A percentile compares a stretch with the other conserved stretches of the same genome.
Evolutionary conservation across 2,888 invertebrate species (phyloP).

Genomic region (Prosopocoilus inquinatus): DNA sequence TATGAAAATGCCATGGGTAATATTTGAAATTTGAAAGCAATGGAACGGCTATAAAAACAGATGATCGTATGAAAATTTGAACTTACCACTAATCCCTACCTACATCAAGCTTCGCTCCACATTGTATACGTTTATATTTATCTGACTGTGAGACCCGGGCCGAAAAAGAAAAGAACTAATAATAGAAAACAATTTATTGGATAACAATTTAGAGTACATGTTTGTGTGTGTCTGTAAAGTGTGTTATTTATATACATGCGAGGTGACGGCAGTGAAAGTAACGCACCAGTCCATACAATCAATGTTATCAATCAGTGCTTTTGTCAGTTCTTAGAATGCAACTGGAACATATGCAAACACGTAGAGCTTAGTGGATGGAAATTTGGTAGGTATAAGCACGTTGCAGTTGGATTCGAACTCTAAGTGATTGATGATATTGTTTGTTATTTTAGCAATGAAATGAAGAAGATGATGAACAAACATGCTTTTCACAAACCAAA

Average conservation of each 20-base stretch:
- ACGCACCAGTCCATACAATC: neutral
- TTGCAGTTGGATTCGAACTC: slow-evolving; percentile 15
- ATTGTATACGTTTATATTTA: neutral
- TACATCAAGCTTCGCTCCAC: neutral
- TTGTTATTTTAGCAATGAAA: too few relatives aligned
- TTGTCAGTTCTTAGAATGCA: slow-evolving; percentile 19
- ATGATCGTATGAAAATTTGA: slow-evolving; percentile 11
- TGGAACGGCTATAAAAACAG: slow-evolving; percentile 41
- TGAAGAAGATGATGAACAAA: too few relatives aligned
- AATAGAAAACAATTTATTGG: slow-evolving; percentile 45
- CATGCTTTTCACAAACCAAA: too few relatives aligned
- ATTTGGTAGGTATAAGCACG: slow-evolving; percentile 16
- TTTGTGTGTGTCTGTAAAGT: slow-evolving; percentile 16
- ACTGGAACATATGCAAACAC: slow-evolving; percentile 38
- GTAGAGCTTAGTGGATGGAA: slow-evolving; percentile 35
- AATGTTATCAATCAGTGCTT: too few relatives aligned
- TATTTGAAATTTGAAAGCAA: slow-evolving; percentile 28
- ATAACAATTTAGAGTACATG: slow-evolving; percentile 20
- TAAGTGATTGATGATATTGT: too few relatives aligned
- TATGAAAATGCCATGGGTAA: neutral
- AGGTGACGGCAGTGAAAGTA: neutral
- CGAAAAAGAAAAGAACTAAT: slow-evolving; percentile 26
- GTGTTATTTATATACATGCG: slow-evolving; percentile 21
- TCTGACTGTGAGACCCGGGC: neutral
- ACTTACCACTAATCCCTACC: slow-evolving; percentile 17